Base-by-base conservation (phyloP, 2,797 vertebrate genomes). In the Periophthalmus magnuspinnatus region DNA sequence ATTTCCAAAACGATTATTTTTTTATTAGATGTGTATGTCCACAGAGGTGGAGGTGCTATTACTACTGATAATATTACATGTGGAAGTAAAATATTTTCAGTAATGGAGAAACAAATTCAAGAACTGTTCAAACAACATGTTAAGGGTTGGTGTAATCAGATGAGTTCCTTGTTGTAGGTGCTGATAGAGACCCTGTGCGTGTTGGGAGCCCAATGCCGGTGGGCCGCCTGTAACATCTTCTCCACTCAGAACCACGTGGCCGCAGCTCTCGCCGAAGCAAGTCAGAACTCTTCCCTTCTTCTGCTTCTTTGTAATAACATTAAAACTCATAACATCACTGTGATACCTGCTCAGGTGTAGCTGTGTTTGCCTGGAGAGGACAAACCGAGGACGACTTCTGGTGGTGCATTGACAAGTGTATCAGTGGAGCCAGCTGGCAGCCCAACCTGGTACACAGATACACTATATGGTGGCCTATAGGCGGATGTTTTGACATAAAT, bases 341-440 rank as follows among this genome's bases (percentile, higher is more conserved):
- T 60, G 69, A 47, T 69, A 57, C 36, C 34, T 80, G 71, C 64
- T 41, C 36, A 99, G 97, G 97, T 32, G 96, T 99, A 90, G 96
- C 95, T 0, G 97, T 99, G 56, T 99, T 99, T 74, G 97, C 97
- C 17, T 99, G 97, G 97, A 99, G 98, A 84, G 97, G 97, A 10
- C 97, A 99, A 74, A 98, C 97, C 0, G 97, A 99, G 88, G 97
- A 99, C 11, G 97, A 99, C 84, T 99, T 99, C 90, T 99, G 97
- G 97, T 99, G 97, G 97, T 99, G 97, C 86, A 99, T 99, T 50
- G 97, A 99, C 65, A 96, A 97, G 90, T 99, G 97, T 61, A 96
- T 99, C 86, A 98, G 98, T 47, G 95, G 97, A 10, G 97, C 99
- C 64, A 95, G 97, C 28, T 99, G 97, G 97, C 97, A 99, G 76